These are phyloP conservation scores for Macrosteles quadrilineatus DNA, from an alignment of 1,140 invertebrate genomes.

Conservation along the genomic window DNA sequence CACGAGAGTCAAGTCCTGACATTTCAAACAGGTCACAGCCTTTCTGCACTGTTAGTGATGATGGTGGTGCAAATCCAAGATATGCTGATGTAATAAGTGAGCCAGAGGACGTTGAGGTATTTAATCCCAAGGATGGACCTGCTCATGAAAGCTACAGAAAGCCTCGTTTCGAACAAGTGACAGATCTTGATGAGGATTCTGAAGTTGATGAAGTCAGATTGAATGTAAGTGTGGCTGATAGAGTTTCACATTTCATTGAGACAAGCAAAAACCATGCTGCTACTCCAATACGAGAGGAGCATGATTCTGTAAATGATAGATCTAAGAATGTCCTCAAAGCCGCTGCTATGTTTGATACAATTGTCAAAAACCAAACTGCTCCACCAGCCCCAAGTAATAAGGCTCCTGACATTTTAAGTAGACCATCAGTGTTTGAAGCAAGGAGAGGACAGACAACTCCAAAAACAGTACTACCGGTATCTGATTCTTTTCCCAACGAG, in stretches of 20 bases:
- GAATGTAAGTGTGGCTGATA: conserved; percentile 56
- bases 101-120: conserved; percentile 61
- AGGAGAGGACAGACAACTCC: conserved; percentile 34
- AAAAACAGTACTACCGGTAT: conserved; percentile 26
- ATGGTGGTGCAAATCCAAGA: conserved; percentile 57
- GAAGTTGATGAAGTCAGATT: conserved; percentile 44
- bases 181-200: conserved; percentile 44
- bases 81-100: conserved; percentile 70
- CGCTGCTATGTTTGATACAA: conserved; percentile 65
- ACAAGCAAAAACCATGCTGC: conserved; percentile 58
- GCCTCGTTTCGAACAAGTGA: conserved; percentile 51
- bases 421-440: conserved; percentile 52
- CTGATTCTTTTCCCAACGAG: conserved; percentile 19
- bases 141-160: conserved; percentile 35
- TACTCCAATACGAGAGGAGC: conserved; percentile 40
- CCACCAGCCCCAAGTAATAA: conserved; percentile 41
- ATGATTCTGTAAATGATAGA: conserved; percentile 46
- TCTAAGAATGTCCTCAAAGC: conserved; percentile 64
- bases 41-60: conserved; percentile 53
- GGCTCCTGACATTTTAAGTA: conserved; percentile 54
- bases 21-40: conserved; percentile 28
- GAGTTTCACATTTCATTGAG: conserved; percentile 56
- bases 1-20: conserved; percentile 65
- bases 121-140: conserved; percentile 43
- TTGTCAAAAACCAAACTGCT: conserved; percentile 49